phyloP scores from a whole-genome alignment of 2,797 vertebrate species.

The Malacoraja senta region DNA sequence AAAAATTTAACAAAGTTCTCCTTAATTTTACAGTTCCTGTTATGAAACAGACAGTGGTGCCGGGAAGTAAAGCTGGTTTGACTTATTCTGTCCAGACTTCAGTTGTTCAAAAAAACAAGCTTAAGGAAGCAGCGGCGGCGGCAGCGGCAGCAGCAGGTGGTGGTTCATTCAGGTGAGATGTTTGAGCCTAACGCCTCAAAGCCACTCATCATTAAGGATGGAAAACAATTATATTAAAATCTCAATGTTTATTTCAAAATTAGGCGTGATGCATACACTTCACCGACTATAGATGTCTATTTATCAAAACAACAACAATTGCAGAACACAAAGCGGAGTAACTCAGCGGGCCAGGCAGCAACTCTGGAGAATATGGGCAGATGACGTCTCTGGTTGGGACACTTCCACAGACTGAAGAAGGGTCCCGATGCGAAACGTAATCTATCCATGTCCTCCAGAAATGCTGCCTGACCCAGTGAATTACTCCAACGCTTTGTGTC shows the following conservation, averaged over 20 bases:
- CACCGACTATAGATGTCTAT: not conserved
- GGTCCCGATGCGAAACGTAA: too few relatives aligned
- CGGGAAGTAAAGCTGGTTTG: conserved; percentile 67
- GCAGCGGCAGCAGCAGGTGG: conserved; percentile 53
- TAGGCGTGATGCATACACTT: not conserved
- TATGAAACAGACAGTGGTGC: conserved; percentile 69
- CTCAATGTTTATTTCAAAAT: not conserved
- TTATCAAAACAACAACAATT: not conserved
- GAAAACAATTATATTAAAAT: not conserved
- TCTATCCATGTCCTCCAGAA: too few relatives aligned
- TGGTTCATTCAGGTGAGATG: conserved; percentile 84
- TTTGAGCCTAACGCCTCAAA: not conserved
- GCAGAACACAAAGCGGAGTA: not conserved
- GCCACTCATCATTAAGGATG: not conserved
- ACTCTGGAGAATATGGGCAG: too few relatives aligned
- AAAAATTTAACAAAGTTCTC: not conserved
- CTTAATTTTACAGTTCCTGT: conserved; percentile 62
- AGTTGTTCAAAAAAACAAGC: conserved; percentile 75
- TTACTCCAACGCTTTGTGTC: too few relatives aligned
- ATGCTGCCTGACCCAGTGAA: too few relatives aligned
- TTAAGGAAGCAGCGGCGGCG: conserved; percentile 65
- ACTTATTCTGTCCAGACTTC: conserved; percentile 62
- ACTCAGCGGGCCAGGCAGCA: too few relatives aligned
- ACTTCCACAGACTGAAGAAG: too few relatives aligned
- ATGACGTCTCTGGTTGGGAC: too few relatives aligned